Base-by-base conservation (phyloP, 2,888 invertebrate species). In the Dyspetes luteomarginatus region DNA sequence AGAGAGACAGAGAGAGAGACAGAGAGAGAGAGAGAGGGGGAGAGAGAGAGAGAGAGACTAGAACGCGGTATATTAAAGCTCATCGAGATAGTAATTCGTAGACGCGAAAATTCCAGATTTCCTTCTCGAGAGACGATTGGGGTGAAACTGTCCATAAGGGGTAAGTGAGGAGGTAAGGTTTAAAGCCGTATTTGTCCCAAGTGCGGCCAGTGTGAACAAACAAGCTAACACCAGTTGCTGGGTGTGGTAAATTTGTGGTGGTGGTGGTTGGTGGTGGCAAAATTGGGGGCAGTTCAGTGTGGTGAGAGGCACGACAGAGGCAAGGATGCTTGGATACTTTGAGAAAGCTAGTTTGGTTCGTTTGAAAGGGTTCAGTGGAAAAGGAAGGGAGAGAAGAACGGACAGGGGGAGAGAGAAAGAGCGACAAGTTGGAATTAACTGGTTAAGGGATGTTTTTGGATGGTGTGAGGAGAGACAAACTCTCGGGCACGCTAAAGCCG, bases 161-260 rank as follows among this genome's bases (percentile, higher is more conserved):
- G 28, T 28, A 22, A n/a, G 7, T 4, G 30, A 41, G 28, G 64
- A 24, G 26, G 24, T 17, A 50, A 67, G 62, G 41, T 43, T 73
- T 56, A 86, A 87, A 91, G 90, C 89, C 86, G 89, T 90, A 91
- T 91, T 91, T 90, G 84, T 88, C 86, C 86, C 90, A 88, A 88
- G 89, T 88, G 89, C 89, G 86, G 87, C 88, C 86, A 88, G 87
- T 90, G 86, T 88, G 86, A 89, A 90, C 88, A 90, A 90, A 91
- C 90, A 91, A 91, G 91, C 91, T 89, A 90, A 91, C 90, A 91
- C 88, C 91, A 90, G 90, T 91, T 91, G 90, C 90, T 90, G 80
- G 78, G 78, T 81, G 77, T 84, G 78, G 78, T 78, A 71, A 82
- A 77, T 80, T 72, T 74, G 81, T 84, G 83, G 76, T 76, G 60